Evolutionary conservation across 2,113 vertebrate species (phyloP).

Genomic region (Ceyx margarethae): DNA sequence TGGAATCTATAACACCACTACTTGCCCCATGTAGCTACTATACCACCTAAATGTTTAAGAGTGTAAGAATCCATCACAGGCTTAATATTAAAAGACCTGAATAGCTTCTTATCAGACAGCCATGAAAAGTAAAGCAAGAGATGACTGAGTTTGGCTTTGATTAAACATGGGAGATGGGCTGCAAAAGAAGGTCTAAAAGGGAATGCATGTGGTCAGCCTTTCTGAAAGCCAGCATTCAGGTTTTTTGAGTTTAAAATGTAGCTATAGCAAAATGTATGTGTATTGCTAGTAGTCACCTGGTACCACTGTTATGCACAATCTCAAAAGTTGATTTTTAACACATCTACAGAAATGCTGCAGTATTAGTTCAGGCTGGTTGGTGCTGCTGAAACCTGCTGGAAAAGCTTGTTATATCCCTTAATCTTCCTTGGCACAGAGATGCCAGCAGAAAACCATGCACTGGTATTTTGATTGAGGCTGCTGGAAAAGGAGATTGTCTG

Average conservation of each 20-base stretch:
- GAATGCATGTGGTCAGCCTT: background rate
- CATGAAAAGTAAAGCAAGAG: background rate
- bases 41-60: background rate
- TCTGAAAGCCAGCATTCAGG: background rate
- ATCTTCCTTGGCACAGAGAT: conserved; percentile 7
- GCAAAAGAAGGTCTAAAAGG: background rate
- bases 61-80: background rate
- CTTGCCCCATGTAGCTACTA: fast-evolving
- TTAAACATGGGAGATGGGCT: background rate
- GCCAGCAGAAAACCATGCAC: background rate
- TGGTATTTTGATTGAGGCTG: background rate
- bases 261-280: background rate
- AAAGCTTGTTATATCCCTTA: conserved; percentile 8
- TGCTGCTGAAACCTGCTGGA: background rate
- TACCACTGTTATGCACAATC: background rate
- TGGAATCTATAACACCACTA: background rate
- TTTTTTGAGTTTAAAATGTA: background rate
- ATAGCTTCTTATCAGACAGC: background rate
- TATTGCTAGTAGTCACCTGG: background rate
- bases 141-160: background rate
- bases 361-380: conserved; percentile 34
- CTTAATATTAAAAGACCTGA: background rate
- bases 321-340: background rate
- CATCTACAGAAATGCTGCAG: background rate
- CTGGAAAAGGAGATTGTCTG: background rate